Base-by-base conservation (phyloP, 2,797 vertebrate species). In the Acanthurus lineatus region DNA sequence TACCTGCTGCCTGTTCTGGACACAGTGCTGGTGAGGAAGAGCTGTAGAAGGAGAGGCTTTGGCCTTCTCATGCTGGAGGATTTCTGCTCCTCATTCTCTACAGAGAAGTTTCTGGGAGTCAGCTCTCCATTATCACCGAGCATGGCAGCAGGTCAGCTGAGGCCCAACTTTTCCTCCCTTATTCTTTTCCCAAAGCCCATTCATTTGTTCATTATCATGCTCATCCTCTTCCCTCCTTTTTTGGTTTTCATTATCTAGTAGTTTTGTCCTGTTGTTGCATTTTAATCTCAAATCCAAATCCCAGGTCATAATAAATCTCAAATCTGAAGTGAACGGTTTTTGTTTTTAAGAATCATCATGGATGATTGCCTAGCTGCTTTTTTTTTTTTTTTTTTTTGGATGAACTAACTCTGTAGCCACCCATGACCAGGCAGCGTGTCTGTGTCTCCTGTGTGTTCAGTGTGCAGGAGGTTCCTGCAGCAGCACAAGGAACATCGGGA, bases 1-100 rank as follows among this genome's bases (percentile, higher is more conserved):
- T 99, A 97, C 91, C 81, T 93, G 93, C 93, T 98, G 25, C 96
- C 97, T 0, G 96, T 97, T 48, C 89, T 99, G 63, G 97, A 99
- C 91, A 98, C 97, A 0, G 66, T 97, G 85, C 96, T 97, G 19
- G 96, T 99, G 78, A 93, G 90, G 72, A 93, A 75, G 76, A 89
- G 75, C 56, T 93, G 92, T 75, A 95, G 96, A 75, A 94, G 96
- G 84, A 85, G 73, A 42, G 97, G 98, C 68, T 91, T 97, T 6
- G 97, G 95, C 35, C 91, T 95, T 58, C 90, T 92, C 85, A 97
- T 99, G 94, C 92, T 99, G 69, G 76, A 71, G 82, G 97, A 99
- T 85, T 99, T 98, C 94, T 98, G 97, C 73, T 90, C 89, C 40
- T 91, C 93, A 0, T 97, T 97, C 86, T 4, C 69, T 11, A 75